phyloP scores from a whole-genome alignment of 2,797 vertebrate species.

The Aselliscus stoliczkanus region DNA sequence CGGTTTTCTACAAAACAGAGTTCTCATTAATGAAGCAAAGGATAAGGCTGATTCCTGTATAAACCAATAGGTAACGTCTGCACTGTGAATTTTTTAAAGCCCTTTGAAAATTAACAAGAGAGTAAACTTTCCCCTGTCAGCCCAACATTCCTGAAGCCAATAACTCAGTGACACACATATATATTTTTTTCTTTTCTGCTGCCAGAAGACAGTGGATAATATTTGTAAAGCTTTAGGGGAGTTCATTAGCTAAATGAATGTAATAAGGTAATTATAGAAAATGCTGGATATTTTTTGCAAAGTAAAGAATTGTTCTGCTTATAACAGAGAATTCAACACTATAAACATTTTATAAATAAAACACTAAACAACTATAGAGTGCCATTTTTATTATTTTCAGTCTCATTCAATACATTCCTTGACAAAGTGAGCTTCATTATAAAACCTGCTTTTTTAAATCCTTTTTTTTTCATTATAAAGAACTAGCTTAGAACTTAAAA shows the following conservation, averaged over 20 bases:
- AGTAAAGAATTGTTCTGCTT: neutral
- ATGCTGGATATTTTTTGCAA: neutral
- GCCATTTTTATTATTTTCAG: slow-evolving; percentile 19
- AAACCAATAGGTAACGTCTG: neutral
- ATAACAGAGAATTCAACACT: neutral
- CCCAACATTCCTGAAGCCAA: neutral
- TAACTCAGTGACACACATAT: neutral
- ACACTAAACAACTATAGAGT: neutral
- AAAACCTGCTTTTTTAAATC: neutral
- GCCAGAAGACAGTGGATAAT: neutral
- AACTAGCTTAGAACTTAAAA: neutral
- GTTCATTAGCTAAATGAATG: neutral
- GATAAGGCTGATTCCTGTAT: neutral
- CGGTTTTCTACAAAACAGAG: neutral
- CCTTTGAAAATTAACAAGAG: neutral
- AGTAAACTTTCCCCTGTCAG: neutral
- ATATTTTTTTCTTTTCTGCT: neutral
- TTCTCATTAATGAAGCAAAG: neutral
- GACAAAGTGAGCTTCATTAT: neutral
- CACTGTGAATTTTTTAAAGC: neutral
- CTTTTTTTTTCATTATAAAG: neutral
- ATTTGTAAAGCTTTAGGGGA: neutral
- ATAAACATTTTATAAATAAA: slow-evolving; percentile 9
- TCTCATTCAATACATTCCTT: neutral
- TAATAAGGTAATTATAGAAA: slow-evolving; percentile 7